Evolutionary conservation across 2,888 invertebrate genomes (phyloP).

Genomic region (Calameuta pallipes): DNA sequence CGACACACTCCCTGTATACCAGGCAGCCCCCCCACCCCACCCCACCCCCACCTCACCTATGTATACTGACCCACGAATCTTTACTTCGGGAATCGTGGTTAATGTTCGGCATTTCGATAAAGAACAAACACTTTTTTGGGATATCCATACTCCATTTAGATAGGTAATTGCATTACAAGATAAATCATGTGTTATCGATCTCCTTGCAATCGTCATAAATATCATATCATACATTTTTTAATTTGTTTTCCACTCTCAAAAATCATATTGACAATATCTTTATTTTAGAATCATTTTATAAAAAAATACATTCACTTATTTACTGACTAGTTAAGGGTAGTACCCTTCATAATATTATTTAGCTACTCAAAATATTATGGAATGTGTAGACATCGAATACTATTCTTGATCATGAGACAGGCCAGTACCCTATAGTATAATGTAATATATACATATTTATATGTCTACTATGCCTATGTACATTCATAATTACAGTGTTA

Average conservation of each 20-base stretch:
- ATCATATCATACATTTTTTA: not conserved
- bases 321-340: conserved; percentile 56
- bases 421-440: not conserved
- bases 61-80: too few relatives aligned
- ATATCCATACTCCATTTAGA: not conserved
- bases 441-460: not conserved
- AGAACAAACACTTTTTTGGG: not conserved
- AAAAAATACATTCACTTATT: conserved; percentile 62
- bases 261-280: conserved; percentile 1
- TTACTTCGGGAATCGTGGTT: too few relatives aligned
- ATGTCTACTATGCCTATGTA: not conserved
- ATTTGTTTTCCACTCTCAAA: not conserved
- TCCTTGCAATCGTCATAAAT: not conserved
- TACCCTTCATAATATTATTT: not conserved
- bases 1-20: too few relatives aligned
- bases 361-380: not conserved
- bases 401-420: not conserved
- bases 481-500: not conserved
- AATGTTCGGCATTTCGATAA: not conserved
- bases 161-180: not conserved
- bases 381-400: not conserved
- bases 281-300: conserved; percentile 39
- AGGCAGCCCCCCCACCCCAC: too few relatives aligned
- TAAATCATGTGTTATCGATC: not conserved
- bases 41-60: too few relatives aligned